Conservation (phyloP, 2,888 invertebrate species). For the Cartodere bifasciata region DNA sequence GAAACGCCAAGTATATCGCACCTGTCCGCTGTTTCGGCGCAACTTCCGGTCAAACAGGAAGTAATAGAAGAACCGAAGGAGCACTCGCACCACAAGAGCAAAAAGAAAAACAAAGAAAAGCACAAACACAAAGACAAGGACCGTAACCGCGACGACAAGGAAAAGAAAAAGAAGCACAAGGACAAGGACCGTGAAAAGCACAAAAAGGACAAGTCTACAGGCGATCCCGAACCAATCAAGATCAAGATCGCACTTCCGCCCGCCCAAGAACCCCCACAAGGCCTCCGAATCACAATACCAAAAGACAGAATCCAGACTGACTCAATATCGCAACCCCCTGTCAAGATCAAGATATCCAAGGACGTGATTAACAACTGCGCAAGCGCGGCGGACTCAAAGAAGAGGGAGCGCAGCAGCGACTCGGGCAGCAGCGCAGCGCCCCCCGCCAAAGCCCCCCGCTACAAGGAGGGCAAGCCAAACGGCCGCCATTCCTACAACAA, state of each 20-base stretch:
- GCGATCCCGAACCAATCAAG: constrained; percentile 30
- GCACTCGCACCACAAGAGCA: constrained; percentile 31
- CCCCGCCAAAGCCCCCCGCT: constrained; percentile 26
- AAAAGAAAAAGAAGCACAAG: constrained; percentile 66
- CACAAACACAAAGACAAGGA: constrained; percentile 68
- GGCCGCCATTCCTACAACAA: constrained; percentile 31
- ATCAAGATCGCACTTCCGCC: constrained; percentile 40
- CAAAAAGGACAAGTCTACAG: constrained; percentile 17
- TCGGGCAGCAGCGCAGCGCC: constrained; percentile 27
- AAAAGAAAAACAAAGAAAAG: constrained; percentile 64
- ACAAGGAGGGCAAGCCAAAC: constrained; percentile 28
- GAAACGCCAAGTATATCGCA: constrained; percentile 33
- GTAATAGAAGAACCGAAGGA: constrained; percentile 26
- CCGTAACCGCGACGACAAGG: constrained; percentile 46
- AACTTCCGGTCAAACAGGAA: constrained; percentile 30
- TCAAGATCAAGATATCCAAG: constrained; percentile 73
- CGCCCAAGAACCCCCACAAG: constrained; percentile 33
- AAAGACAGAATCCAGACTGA: constrained; percentile 56
- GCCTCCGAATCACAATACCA: constrained; percentile 70
- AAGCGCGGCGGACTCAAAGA: constrained; percentile 14
- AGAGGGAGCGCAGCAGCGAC: constrained; percentile 34
- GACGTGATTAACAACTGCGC: constrained; percentile 43
- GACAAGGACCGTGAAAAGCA: constrained; percentile 44
- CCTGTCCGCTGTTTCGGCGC: constrained; percentile 18
- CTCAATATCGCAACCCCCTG: constrained; percentile 16